Base-by-base conservation (phyloP, 2,113 vertebrate species). In the Petromus typicus region DNA sequence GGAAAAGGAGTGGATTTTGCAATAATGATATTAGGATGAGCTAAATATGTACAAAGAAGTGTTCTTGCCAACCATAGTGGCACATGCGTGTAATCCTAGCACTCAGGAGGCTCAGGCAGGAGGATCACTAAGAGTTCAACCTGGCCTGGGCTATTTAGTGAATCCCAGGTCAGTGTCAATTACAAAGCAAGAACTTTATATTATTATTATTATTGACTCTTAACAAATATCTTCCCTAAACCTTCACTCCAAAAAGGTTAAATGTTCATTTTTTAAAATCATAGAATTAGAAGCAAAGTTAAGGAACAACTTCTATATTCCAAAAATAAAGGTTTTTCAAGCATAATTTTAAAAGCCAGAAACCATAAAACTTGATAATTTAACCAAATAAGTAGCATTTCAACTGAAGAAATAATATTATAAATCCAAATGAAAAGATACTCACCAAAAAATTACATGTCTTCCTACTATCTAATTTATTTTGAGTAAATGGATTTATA, bases 351-450 rank as follows among this genome's bases (percentile, higher is more conserved):
- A 56, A 91, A 95, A 83, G 34, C 3, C 14, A 67, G 7, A 80
- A 85, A 43, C 54, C 66, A 67, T 56, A 82, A 87, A 56, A 9
- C 82, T 48, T 75, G 34, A 89, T 45, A 86, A 71, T 90, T 83
- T 89, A 37, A 51, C 14, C 87, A 89, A 73, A 37, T 89, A 95
- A 71, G 14, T 51, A 63, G 57, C 22, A 84, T 66, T 93, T 90
- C 69, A 88, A 51, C 23, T 43, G 12, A 30, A 48, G 0, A 59
- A 67, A 64, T 76, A 90, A 48, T 90, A 67, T 13, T 88, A 3
- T 94, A 93, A 91, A 37, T 79, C 6, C 48, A 95, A 89, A 32
- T 18, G 16, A 90, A 95, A 96, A 92, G 63, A 5, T 6, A 91
- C 40, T 48, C 37, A 56, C 75, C 1, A 90, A 89, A 11, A 64